Percentiles rank a stretch among this genome's conserved stretches.
Evolutionary conservation across 2,797 vertebrate genomes (phyloP).

Genomic region (Yasuhikotakia modesta): DNA sequence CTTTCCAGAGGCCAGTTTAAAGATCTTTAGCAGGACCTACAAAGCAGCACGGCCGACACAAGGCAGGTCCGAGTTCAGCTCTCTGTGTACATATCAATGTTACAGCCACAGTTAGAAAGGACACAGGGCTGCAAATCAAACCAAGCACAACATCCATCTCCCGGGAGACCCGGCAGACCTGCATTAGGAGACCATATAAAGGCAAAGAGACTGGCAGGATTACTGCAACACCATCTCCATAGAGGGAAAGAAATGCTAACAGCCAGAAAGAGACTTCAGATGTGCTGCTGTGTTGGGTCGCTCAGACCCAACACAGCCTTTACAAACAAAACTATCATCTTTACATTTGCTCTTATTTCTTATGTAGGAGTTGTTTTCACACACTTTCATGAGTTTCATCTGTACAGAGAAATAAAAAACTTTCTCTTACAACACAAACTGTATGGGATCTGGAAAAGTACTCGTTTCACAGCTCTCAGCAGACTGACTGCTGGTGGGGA

Average conservation of each 20-base stretch:
- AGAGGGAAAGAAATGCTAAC: conserved; percentile 55
- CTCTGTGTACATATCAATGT: conserved; percentile 21
- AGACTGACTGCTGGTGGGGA: too few species aligned
- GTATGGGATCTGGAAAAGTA: too few species aligned
- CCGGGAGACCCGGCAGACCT: conserved; percentile 35
- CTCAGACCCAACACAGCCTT: conserved; percentile 2
- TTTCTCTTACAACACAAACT: too few species aligned
- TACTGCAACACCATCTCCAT: conserved; percentile 55
- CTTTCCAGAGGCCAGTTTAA: conserved; percentile 18
- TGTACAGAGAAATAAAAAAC: too few species aligned
- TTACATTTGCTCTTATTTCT: too few species aligned
- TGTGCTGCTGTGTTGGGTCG: conserved; percentile 2
- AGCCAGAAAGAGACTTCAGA: conserved; percentile 33
- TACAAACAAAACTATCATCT: too few species aligned
- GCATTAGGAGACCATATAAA: conserved; percentile 60
- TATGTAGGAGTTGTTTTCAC: too few species aligned
- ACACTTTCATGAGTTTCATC: too few species aligned
- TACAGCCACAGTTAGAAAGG: conserved; percentile 8
- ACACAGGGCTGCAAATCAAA: conserved; percentile 53
- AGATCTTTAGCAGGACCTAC: neutral
- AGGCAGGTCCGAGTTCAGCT: conserved; percentile 19
- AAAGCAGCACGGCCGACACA: neutral
- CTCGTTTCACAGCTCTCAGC: too few species aligned
- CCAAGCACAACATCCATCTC: conserved; percentile 38
- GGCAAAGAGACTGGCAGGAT: conserved; percentile 56